Conservation (phyloP, 1,140 invertebrate genomes). For the Teleopsis dalmanni region DNA sequence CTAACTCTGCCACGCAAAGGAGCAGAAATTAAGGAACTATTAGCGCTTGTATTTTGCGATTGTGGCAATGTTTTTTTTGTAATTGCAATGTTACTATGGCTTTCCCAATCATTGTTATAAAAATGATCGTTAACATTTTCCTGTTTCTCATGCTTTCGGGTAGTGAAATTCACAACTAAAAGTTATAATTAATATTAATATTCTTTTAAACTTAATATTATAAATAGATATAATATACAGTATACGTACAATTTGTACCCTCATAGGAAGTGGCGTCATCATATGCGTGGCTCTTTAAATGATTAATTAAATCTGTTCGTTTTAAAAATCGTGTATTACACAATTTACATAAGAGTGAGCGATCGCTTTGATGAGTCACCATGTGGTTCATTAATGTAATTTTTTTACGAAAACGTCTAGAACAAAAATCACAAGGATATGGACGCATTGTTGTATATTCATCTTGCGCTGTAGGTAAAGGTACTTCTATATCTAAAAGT, state of each 20-base stretch:
- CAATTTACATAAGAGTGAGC: slow-evolving; percentile 67
- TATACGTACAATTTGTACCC: slow-evolving; percentile 39
- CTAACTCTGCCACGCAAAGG: slow-evolving; percentile 28
- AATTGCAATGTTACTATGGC: slow-evolving; percentile 14
- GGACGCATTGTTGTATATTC: slow-evolving; percentile 71
- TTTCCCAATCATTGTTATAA: slow-evolving; percentile 36
- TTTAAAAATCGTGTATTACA: slow-evolving; percentile 69
- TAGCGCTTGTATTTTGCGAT: slow-evolving; percentile 10
- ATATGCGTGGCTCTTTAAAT: slow-evolving; percentile 68
- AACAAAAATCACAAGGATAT: slow-evolving; percentile 79
- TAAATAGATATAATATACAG: neutral
- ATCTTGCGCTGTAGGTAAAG: slow-evolving; percentile 71
- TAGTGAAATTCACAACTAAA: slow-evolving; percentile 12
- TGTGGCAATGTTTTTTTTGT: slow-evolving; percentile 10
- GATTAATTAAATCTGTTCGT: slow-evolving; percentile 70
- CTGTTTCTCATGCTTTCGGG: slow-evolving; percentile 20
- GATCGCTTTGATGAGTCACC: slow-evolving; percentile 71
- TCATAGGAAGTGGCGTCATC: slow-evolving; percentile 33
- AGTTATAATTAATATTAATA: too few species aligned
- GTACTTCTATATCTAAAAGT: slow-evolving; percentile 61
- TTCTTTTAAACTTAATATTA: neutral
- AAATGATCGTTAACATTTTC: slow-evolving; percentile 25
- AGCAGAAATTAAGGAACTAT: slow-evolving; percentile 15
- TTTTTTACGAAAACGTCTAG: slow-evolving; percentile 71
- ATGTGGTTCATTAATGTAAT: slow-evolving; percentile 76